Conservation (phyloP, 1,140 invertebrate genomes). For the Drosophila sturtevanti region DNA sequence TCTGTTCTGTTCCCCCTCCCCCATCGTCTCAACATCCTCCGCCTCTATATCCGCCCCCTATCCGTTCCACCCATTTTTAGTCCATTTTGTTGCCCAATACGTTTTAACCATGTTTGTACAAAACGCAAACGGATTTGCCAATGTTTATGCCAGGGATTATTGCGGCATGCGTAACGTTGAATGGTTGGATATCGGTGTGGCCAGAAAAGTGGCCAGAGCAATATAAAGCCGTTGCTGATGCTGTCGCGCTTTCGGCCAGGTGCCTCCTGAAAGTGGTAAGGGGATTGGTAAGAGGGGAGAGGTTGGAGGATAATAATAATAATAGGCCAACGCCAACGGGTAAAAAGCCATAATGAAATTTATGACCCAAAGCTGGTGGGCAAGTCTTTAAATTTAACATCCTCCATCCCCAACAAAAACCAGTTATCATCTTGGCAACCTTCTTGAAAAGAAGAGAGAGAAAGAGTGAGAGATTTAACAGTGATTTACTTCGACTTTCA, state of each 20-base stretch:
- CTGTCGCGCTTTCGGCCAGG: constrained; percentile 50
- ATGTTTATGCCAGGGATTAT: constrained; percentile 80
- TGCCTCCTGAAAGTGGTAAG: constrained; percentile 40
- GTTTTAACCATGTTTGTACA: constrained; percentile 80
- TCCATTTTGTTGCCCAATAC: constrained; percentile 75
- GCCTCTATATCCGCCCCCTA: not conserved
- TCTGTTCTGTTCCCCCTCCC: too few species aligned
- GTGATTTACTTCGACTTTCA: constrained; percentile 24
- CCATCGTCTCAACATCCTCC: not conserved
- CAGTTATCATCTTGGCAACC: not conserved
- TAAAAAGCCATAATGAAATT: constrained; percentile 56
- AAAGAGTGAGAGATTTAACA: constrained; percentile 22
- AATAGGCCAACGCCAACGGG: constrained; percentile 42
- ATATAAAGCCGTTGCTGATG: constrained; percentile 55
- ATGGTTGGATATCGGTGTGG: constrained; percentile 46
- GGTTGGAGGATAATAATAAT: constrained; percentile 49
- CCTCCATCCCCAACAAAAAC: constrained; percentile 20
- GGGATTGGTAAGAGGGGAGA: too few species aligned
- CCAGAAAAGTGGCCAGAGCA: constrained; percentile 56
- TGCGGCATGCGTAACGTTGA: constrained; percentile 70
- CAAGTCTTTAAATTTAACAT: constrained; percentile 32
- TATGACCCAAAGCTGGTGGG: constrained; percentile 34
- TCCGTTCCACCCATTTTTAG: not conserved
- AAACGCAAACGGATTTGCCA: constrained; percentile 80
- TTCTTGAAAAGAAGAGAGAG: not conserved